phyloP scores from a whole-genome alignment of 2,888 invertebrate genomes.

The Gnatocerus cornutus region DNA sequence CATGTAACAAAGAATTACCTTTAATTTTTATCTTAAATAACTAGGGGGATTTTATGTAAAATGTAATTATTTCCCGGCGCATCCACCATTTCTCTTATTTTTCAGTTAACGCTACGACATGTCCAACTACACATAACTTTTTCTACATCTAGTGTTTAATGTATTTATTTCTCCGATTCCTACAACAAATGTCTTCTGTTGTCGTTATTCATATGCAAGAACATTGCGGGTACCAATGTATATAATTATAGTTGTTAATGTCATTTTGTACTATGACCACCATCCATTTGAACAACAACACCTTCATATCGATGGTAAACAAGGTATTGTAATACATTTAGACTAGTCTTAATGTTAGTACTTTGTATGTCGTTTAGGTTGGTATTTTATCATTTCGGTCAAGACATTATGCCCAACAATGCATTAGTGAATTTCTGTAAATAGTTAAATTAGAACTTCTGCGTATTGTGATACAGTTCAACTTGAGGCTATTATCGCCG shows the following conservation, averaged over 20 bases:
- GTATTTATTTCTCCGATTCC: neutral
- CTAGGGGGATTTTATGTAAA: too few species aligned
- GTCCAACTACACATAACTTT: neutral
- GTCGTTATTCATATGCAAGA: constrained; percentile 46
- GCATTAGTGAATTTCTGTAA: constrained; percentile 50
- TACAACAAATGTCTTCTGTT: constrained; percentile 19
- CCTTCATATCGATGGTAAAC: constrained; percentile 42
- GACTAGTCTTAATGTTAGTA: constrained; percentile 37
- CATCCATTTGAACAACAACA: constrained; percentile 19
- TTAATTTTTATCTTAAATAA: too few species aligned
- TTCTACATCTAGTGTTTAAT: neutral
- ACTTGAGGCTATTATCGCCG: constrained; percentile 54
- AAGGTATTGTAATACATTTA: constrained; percentile 41
- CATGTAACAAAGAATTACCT: too few species aligned
- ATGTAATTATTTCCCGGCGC: too few species aligned
- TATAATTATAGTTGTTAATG: constrained; percentile 49
- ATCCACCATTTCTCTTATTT: neutral
- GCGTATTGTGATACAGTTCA: constrained; percentile 53
- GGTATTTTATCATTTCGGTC: constrained; percentile 22
- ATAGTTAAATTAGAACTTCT: constrained; percentile 47
- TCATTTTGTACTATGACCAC: constrained; percentile 40
- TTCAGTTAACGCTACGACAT: neutral
- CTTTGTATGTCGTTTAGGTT: constrained; percentile 34
- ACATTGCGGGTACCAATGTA: constrained; percentile 58
- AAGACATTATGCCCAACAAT: constrained; percentile 47